phyloP scores from a whole-genome alignment of 1,140 invertebrate genomes.

The Drosophila aff. region DNA sequence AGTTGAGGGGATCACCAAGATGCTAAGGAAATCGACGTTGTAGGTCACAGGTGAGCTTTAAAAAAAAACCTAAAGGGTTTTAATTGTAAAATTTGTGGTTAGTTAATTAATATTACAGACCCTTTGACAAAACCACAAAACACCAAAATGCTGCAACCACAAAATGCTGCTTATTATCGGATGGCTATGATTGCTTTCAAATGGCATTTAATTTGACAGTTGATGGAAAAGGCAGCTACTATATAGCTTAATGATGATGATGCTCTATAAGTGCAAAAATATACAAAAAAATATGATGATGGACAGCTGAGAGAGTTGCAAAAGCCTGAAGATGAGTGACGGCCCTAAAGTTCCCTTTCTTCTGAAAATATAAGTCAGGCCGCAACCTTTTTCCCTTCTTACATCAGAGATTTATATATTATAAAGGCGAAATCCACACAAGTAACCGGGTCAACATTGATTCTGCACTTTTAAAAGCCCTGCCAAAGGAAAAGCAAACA shows the following conservation, averaged over 20 bases:
- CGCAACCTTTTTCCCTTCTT: not conserved
- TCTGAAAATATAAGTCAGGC: not conserved
- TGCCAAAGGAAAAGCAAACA: constrained; percentile 1
- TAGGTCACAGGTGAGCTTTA: constrained; percentile 3
- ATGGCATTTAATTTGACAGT: constrained; percentile 37
- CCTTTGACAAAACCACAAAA: constrained; percentile 29
- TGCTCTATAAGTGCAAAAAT: constrained; percentile 18
- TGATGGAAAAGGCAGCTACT: not conserved
- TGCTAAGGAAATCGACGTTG: not conserved
- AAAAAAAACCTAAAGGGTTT: not conserved
- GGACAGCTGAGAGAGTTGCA: constrained; percentile 5
- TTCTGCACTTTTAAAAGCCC: constrained; percentile 22
- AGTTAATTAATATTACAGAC: too few species aligned
- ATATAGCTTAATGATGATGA: not conserved
- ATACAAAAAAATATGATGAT: constrained; percentile 1
- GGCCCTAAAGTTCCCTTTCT: not conserved
- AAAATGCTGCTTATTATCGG: constrained; percentile 35
- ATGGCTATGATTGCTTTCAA: constrained; percentile 24
- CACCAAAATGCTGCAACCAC: constrained; percentile 21
- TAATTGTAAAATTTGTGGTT: not conserved
- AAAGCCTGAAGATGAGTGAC: constrained; percentile 13
- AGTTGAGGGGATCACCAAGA: not conserved
- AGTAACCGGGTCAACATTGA: constrained; percentile 29
- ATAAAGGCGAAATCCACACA: not conserved
- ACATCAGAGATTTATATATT: not conserved